Percentiles rank a stretch among this genome's conserved stretches.
phyloP scores from a whole-genome alignment of 2,797 vertebrate genomes.

The Heliangelus exortis region DNA sequence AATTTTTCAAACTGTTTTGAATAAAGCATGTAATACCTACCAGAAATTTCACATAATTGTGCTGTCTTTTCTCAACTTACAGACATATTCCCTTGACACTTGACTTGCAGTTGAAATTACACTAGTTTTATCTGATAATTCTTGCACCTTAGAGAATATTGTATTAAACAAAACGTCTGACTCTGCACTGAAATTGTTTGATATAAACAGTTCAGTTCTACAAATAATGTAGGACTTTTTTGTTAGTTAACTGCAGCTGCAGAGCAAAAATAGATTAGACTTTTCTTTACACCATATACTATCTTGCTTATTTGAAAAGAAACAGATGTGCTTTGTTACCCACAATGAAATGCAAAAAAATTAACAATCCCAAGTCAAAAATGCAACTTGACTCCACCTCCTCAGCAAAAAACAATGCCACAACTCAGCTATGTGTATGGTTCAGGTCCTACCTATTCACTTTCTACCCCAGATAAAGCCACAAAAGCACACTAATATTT shows the following conservation, averaged over 20 bases:
- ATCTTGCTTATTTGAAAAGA: background rate
- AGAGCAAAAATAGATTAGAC: background rate
- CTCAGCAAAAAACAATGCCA: background rate
- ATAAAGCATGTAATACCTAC: background rate
- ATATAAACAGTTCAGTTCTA: background rate
- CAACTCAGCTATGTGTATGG: background rate
- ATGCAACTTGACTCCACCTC: background rate
- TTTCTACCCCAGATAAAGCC: background rate
- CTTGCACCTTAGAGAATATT: background rate
- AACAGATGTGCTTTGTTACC: background rate
- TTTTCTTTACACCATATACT: background rate
- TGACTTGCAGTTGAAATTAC: background rate
- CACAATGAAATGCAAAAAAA: background rate
- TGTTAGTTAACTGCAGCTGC: slow-evolving; percentile 41
- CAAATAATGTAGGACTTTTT: background rate
- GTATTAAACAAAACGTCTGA: background rate
- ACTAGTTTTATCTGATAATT: background rate
- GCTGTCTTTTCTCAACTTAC: background rate
- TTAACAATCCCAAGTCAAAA: background rate
- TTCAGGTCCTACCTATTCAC: background rate
- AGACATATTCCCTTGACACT: background rate
- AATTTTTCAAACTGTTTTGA: background rate
- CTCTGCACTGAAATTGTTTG: background rate
- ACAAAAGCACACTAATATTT: background rate
- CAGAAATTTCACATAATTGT: background rate